Percentiles rank a stretch among this genome's conserved stretches.
Evolutionary conservation across 2,888 invertebrate species (phyloP).

Genomic region (Scaptomyza polygonia): DNA sequence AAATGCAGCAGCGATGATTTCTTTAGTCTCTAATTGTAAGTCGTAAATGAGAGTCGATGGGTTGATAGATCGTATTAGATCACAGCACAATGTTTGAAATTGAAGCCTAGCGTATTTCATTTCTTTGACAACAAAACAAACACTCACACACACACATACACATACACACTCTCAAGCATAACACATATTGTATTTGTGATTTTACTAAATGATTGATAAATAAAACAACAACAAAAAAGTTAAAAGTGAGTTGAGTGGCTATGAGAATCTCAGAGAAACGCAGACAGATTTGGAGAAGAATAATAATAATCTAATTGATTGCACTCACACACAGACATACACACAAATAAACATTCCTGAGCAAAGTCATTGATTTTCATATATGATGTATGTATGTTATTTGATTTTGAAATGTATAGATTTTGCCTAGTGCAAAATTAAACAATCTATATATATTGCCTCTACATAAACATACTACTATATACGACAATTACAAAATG

Average conservation of each 20-base stretch:
- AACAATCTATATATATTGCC: conserved; percentile 22
- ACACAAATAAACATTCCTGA: conserved; percentile 65
- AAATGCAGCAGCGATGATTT: conserved; percentile 50
- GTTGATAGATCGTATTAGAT: conserved; percentile 35
- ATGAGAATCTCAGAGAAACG: conserved; percentile 43
- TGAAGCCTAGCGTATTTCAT: conserved; percentile 56
- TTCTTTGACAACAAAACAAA: conserved; percentile 40
- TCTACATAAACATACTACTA: conserved; percentile 28
- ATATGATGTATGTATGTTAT: conserved; percentile 42
- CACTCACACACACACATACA: conserved; percentile 48
- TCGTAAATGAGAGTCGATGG: conserved; percentile 44
- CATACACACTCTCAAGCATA: conserved; percentile 25
- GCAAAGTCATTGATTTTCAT: conserved; percentile 65
- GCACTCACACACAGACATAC: conserved; percentile 22
- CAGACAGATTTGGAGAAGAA: conserved; percentile 21
- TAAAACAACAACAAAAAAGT: too few relatives aligned
- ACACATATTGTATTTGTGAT: conserved; percentile 66
- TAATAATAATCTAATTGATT: conserved; percentile 11
- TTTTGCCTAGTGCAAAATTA: conserved; percentile 19
- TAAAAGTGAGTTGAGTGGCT: conserved; percentile 33
- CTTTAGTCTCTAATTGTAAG: conserved; percentile 52
- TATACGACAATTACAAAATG: conserved; percentile 46
- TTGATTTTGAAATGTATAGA: conserved; percentile 30
- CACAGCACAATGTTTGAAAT: conserved; percentile 42
- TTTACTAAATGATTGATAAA: conserved; percentile 46